Evolutionary conservation across 2,888 invertebrate genomes (phyloP).

Genomic region (Nesidiocoris tenuis): DNA sequence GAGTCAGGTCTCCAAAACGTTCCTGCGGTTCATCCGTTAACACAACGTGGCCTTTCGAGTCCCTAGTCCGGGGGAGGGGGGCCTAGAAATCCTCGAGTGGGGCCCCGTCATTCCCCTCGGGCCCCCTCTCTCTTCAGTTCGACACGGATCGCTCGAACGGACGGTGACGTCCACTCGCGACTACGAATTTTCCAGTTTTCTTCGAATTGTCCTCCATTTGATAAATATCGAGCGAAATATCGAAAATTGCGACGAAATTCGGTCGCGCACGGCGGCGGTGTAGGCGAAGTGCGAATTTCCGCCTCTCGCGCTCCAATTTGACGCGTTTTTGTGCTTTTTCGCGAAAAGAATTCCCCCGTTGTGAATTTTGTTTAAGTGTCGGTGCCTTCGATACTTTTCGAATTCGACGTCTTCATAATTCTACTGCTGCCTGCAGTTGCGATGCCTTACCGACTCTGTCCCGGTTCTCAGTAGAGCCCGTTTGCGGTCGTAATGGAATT

Average conservation of each 20-base stretch:
- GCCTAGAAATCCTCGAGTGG: not conserved
- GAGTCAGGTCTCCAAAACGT: too few species aligned
- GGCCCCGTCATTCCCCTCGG: not conserved
- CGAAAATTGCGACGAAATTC: not conserved
- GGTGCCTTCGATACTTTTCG: not conserved
- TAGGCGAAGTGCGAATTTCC: not conserved
- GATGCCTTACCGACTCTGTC: not conserved
- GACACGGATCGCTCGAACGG: constrained; percentile 12
- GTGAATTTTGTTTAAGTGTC: not conserved
- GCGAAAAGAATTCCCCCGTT: not conserved
- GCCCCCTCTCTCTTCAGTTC: constrained; percentile 4
- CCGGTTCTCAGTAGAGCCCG: constrained; percentile 14
- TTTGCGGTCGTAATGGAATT: constrained; percentile 18
- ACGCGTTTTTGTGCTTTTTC: not conserved
- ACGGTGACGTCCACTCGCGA: constrained; percentile 1
- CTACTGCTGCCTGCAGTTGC: not conserved
- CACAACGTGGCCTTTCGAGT: constrained; percentile 9
- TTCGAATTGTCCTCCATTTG: not conserved
- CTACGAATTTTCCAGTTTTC: not conserved
- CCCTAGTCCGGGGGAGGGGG: not conserved
- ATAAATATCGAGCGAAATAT: not conserved
- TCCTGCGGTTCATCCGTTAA: too few species aligned
- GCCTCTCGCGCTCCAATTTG: not conserved
- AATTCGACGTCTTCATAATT: not conserved
- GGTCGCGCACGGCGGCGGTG: not conserved